These are phyloP conservation scores for Pseudobourletiella spinata DNA, from an alignment of 1,140 invertebrate genomes.

Conservation along the genomic window DNA sequence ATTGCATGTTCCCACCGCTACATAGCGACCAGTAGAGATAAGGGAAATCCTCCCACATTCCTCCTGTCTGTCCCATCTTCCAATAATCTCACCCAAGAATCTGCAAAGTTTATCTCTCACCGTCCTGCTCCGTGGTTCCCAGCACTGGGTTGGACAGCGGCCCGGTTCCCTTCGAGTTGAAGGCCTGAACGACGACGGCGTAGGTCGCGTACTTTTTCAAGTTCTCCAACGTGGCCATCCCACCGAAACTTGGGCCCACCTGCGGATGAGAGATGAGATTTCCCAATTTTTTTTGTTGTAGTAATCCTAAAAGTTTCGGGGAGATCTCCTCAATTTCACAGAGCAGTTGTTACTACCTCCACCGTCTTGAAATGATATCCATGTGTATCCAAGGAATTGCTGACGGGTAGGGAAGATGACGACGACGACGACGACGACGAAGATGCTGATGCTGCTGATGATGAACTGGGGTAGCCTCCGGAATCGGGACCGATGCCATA, in stretches of 20 bases:
- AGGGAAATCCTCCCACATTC: too few relatives aligned
- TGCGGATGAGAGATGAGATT: conserved; percentile 5
- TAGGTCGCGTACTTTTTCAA: conserved; percentile 81
- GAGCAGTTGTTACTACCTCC: too few relatives aligned
- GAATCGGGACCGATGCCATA: too few relatives aligned
- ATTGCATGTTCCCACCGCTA: too few relatives aligned
- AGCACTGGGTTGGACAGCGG: conserved; percentile 72
- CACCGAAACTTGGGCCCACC: conserved; percentile 51
- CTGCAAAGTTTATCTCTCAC: conserved; percentile 54
- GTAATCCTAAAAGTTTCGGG: too few relatives aligned
- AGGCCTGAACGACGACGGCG: conserved; percentile 81
- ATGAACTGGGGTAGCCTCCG: too few relatives aligned
- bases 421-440: not conserved
- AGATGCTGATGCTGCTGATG: too few relatives aligned
- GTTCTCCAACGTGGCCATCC: conserved; percentile 54
- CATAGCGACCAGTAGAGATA: too few relatives aligned
- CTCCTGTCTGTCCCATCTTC: too few relatives aligned
- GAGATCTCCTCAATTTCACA: too few relatives aligned
- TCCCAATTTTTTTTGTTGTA: too few relatives aligned
- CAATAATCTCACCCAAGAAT: too few relatives aligned
- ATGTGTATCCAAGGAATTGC: conserved; percentile 16
- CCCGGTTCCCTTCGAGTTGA: conserved; percentile 80
- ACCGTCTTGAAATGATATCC: conserved; percentile 63
- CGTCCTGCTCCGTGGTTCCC: conserved; percentile 77
- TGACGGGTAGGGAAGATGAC: conserved; percentile 3